These are phyloP conservation scores for Bufo gargarizans DNA, from an alignment of 2,113 vertebrate genomes.

Conservation along the genomic window DNA sequence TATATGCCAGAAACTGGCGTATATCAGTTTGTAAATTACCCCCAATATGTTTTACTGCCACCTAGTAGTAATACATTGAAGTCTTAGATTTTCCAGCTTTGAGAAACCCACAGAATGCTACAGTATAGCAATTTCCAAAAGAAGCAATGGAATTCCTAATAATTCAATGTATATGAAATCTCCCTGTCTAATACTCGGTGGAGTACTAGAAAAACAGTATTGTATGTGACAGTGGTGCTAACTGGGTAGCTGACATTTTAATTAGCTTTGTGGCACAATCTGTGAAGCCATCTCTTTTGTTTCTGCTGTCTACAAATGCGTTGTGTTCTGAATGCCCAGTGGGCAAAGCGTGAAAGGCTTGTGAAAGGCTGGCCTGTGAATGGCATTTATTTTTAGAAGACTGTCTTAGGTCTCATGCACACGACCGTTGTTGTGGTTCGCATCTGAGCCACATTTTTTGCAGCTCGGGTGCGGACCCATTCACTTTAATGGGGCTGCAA, in stretches of 20 bases:
- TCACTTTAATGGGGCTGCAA: no score
- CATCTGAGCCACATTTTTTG: no score
- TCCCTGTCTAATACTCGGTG: background rate
- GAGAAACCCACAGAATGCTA: background rate
- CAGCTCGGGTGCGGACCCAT: no score
- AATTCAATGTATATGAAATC: constrained; percentile 17
- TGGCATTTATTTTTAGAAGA: background rate
- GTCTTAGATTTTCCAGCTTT: constrained; percentile 9
- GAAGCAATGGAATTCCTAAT: constrained; percentile 12
- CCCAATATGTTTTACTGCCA: background rate
- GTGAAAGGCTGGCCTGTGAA: constrained; percentile 1
- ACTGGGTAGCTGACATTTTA: constrained; percentile 19
- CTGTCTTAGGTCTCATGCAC: background rate
- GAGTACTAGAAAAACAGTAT: background rate
- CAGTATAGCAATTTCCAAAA: background rate
- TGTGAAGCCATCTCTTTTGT: background rate
- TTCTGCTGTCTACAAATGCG: background rate
- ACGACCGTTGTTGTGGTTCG: no score
- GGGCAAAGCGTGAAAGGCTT: constrained; percentile 5
- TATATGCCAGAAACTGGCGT: no score
- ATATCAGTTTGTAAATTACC: no score
- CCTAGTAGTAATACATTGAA: background rate
- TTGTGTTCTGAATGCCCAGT: constrained; percentile 7
- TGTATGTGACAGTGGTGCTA: constrained; percentile 5
- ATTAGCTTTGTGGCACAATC: constrained; percentile 15